phyloP scores from a whole-genome alignment of 1,140 invertebrate genomes.

The Melanaphis sacchari region DNA sequence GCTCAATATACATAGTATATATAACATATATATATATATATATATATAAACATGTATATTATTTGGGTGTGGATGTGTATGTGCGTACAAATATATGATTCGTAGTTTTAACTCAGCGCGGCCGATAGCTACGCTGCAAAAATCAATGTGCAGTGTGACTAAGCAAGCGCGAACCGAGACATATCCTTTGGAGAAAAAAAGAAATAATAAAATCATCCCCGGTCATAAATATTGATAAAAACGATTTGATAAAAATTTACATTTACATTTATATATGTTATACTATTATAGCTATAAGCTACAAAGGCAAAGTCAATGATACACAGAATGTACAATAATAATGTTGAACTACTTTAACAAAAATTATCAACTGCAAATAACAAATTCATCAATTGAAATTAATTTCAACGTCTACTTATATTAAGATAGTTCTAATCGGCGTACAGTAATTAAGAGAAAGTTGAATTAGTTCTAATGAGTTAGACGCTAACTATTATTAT shows the following conservation, averaged over 20 bases:
- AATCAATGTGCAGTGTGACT: conserved; percentile 32
- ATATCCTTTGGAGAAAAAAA: not conserved
- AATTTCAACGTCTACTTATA: not conserved
- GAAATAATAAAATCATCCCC: not conserved
- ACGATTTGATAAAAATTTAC: not conserved
- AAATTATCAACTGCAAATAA: not conserved
- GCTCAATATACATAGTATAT: not conserved
- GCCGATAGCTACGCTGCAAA: conserved; percentile 17
- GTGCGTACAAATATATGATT: not conserved
- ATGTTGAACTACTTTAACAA: not conserved
- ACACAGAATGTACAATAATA: not conserved
- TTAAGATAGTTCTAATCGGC: not conserved
- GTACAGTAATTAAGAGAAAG: not conserved
- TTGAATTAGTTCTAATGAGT: not conserved
- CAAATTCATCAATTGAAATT: not conserved
- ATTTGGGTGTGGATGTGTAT: not conserved
- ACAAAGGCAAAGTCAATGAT: not conserved
- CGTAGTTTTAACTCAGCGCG: not conserved
- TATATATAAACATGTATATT: not conserved
- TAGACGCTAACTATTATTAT: not conserved
- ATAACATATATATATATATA: no score
- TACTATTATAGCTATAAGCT: not conserved
- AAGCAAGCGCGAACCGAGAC: conserved; percentile 21
- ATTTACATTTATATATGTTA: not conserved
- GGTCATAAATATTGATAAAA: conserved; percentile 4